A percentile compares a stretch with the other conserved stretches of the same genome.
Evolutionary conservation across 2,797 vertebrate genomes (phyloP).

Genomic region (Nyctalus aviator): DNA sequence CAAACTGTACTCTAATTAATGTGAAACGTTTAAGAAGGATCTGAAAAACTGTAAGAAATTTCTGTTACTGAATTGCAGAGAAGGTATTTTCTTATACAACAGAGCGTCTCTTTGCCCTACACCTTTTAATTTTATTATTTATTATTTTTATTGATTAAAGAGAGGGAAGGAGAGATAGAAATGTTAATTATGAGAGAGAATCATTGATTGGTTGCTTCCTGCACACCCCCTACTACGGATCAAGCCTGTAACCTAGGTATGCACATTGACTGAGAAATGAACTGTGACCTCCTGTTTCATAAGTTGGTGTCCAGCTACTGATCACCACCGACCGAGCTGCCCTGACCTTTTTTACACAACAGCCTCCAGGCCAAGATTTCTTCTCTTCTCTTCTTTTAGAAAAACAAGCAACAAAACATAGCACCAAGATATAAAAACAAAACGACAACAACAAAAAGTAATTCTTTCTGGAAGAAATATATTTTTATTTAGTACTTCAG

Average conservation of each 20-base stretch:
- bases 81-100: conserved; percentile 35
- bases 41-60: neutral
- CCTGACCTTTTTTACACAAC: neutral
- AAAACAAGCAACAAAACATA: neutral
- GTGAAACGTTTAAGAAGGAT: neutral
- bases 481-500: conserved; percentile 46
- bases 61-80: neutral
- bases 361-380: neutral
- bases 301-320: no score
- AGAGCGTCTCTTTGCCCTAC: neutral
- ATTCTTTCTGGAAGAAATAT: neutral
- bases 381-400: conserved; percentile 36
- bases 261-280: no score
- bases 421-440: neutral
- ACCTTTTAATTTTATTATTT: neutral
- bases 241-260: no score
- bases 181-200: no score
- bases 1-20: neutral
- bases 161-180: no score
- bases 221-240: no score
- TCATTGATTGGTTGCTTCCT: no score
- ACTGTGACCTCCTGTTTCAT: no score
- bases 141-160: no score
- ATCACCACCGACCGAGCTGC: no score
- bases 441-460: neutral